Evolutionary conservation across 2,113 vertebrate genomes (phyloP), one percentile per base, ranked within the genome.

Genomic region (Festucalex cinctus): DNA sequence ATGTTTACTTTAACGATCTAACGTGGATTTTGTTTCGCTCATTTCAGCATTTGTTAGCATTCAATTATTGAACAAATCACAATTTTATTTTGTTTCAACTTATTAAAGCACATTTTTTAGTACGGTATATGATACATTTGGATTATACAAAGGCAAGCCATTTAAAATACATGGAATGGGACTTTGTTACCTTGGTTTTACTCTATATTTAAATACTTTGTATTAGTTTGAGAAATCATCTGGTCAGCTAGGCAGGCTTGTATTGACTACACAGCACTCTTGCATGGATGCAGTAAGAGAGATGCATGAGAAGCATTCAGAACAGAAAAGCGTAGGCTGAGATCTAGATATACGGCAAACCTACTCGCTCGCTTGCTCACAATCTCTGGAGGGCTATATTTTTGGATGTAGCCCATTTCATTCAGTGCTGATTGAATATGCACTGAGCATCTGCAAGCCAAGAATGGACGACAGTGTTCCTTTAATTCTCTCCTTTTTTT

Each of bases 401-500:
- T 90, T 83, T 89, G 86, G 85, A 88, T 76, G 83, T 69, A 73
- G 51, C 84, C 70, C 77, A 80, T 79, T 88, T 87, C 70, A 81
- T 77, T 83, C 71, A 78, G 79, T 65, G 66, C 84, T 67, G 69
- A 82, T 75, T 82, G 74, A 81, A 78, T 80, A 85, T 74, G 79
- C 74, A 87, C 65, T 41, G 70, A 76, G 70, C 76, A 83, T 76
- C 69, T 74, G 72, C 65, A 56, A 9, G 26, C 54, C 16, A 57
- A 19, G 54, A 57, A 8, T 9, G 14, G 26, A 17, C 1, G 4
- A 26, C 54, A 58, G 56, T 17, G 14, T 32, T 57, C 16, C 26
- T 32, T 19, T 1, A 17, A 35, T 58, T 9, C 9, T n/a, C n/a
- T n/a, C n/a, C n/a, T n/a, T n/a, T 19, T 19, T 35, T 8, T 17